These are phyloP conservation scores for Heliothis subflexa DNA, from an alignment of 1,140 invertebrate genomes.

Conservation along the genomic window DNA sequence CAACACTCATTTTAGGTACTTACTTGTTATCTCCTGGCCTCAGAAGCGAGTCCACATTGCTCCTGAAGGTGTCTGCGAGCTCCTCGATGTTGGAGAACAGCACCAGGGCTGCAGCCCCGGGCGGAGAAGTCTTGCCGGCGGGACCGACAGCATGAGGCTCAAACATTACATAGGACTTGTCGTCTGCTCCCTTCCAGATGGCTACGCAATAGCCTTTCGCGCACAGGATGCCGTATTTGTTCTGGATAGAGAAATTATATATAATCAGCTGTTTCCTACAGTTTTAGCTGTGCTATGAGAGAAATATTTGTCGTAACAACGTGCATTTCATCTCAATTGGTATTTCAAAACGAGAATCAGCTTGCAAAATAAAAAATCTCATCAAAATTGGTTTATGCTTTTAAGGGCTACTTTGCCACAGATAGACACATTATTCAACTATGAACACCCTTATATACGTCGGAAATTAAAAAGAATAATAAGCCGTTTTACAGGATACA, in stretches of 20 bases:
- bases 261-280: constrained; percentile 17
- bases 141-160: constrained; percentile 84
- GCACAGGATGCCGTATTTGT: constrained; percentile 75
- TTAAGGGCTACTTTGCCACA: not conserved
- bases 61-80: constrained; percentile 71
- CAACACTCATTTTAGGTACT: constrained; percentile 45
- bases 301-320: no score
- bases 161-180: constrained; percentile 79
- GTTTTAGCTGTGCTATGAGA: no score
- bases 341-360: no score
- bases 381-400: no score
- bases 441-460: no score
- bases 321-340: no score
- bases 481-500: no score
- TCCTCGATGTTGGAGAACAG: constrained; percentile 69
- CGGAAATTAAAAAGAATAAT: no score
- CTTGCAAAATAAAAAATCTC: no score
- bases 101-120: constrained; percentile 71
- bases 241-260: constrained; percentile 56
- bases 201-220: constrained; percentile 80
- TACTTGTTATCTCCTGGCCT: constrained; percentile 74
- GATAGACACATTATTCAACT: no score
- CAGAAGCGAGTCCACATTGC: constrained; percentile 69
- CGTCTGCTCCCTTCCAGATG: constrained; percentile 74
- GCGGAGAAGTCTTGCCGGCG: constrained; percentile 67